Conservation (phyloP, 2,888 invertebrate genomes). For the Ormyrus nitidulus region DNA sequence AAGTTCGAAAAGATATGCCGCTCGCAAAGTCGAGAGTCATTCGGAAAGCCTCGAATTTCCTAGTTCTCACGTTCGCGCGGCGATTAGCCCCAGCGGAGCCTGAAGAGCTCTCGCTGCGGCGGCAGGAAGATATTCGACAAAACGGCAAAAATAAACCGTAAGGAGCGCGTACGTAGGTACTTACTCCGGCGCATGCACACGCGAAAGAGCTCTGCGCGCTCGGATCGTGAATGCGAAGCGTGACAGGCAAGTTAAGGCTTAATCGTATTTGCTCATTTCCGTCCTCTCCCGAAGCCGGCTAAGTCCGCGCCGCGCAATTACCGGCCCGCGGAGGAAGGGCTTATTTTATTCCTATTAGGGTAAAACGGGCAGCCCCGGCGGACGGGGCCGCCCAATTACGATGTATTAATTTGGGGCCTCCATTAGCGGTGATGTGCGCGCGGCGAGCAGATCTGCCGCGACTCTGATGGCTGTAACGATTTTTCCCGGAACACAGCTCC, state of each 20-base stretch:
- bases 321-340: slow-evolving; percentile 63
- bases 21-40: too few species aligned
- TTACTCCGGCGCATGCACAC: too few species aligned
- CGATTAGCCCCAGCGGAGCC: too few species aligned
- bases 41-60: too few species aligned
- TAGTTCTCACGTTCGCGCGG: too few species aligned
- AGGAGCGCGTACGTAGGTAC: too few species aligned
- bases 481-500: slow-evolving; percentile 60
- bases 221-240: slow-evolving; percentile 64
- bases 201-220: background rate
- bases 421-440: slow-evolving; percentile 69
- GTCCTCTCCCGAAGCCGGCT: slow-evolving; percentile 59
- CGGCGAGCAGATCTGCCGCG: background rate
- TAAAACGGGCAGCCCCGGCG: slow-evolving; percentile 69
- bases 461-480: slow-evolving; percentile 64
- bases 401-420: slow-evolving; percentile 73
- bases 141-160: too few species aligned
- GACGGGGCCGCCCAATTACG: slow-evolving; percentile 68
- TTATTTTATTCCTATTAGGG: slow-evolving; percentile 75
- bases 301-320: slow-evolving; percentile 64
- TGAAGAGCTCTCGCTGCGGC: too few species aligned
- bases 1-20: too few species aligned
- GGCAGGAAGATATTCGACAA: too few species aligned
- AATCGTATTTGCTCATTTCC: slow-evolving; percentile 74
- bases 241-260: slow-evolving; percentile 69